Evolutionary conservation across 2,888 invertebrate genomes (phyloP), one percentile per base, ranked within the genome.

Genomic region (Lapara coniferarum): DNA sequence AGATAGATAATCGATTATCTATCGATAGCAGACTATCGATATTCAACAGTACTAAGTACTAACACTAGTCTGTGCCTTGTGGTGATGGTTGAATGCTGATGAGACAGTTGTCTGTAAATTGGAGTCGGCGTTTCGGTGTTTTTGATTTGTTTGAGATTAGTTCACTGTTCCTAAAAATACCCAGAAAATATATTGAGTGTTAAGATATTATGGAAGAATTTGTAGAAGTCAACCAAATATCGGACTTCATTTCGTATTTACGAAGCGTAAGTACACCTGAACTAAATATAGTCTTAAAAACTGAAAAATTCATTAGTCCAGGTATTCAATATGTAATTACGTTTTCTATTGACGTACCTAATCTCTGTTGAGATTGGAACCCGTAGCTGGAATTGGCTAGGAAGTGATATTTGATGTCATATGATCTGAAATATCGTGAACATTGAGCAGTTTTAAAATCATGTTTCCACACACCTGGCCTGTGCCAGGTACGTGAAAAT

Each of bases 241-340:
- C 96, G 72, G 96, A 96, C 81, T 95, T 97, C 84, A 95, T 97
- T 90, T 95, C 96, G n/a, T 97, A 96, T 89, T 89, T 97, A 69
- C 95, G 96, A 83, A 97, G 96, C 88, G 97, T 97, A 94, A 96
- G 97, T 96, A 69, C 37, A 59, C 52, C n/a, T 46, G 52, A 52
- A 44, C 52, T 56, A 51, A 57, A 16, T 57, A 37, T 19, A 69
- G 56, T 16, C 10, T 0, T 51, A 37, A 37, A 37, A 6, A 37
- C 8, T 37, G 8, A 37, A 52, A 37, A 16, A 37, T 58, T 68
- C 16, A 52, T 16, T 14, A 58, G 46, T 25, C 19, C 49, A 63
- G 63, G 46, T 63, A 49, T 19, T 63, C 49, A 49, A 49, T 49
- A 63, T 46, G 49, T 59, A 44, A 44, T 59, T 19, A 66, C n/a